Percentiles rank a stretch among this genome's conserved stretches.
Evolutionary conservation across 2,888 invertebrate species (phyloP).

Genomic region (Philaethria dido): DNA sequence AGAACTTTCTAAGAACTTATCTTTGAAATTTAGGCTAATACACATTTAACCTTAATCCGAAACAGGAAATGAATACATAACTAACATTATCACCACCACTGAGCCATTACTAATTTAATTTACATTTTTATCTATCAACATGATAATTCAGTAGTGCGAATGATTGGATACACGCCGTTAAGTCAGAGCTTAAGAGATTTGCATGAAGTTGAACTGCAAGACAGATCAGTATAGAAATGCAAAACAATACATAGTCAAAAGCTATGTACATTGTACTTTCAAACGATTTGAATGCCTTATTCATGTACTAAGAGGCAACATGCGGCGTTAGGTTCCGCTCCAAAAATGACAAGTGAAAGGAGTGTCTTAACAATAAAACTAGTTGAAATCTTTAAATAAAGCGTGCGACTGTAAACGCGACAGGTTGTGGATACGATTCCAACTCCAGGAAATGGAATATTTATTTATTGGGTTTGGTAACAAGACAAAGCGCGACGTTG

Average conservation of each 20-base stretch:
- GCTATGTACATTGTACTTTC: not conserved
- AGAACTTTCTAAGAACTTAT: not conserved
- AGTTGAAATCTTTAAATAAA: too few relatives aligned
- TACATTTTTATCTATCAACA: conserved; percentile 25
- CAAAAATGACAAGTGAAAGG: too few relatives aligned
- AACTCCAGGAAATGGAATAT: too few relatives aligned
- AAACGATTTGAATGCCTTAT: not conserved
- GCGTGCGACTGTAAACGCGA: too few relatives aligned
- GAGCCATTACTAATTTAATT: conserved; percentile 13
- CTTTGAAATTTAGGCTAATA: not conserved
- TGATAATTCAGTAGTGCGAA: conserved; percentile 21
- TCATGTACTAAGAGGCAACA: too few relatives aligned
- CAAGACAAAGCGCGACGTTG: too few relatives aligned
- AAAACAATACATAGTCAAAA: not conserved
- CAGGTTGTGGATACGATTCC: too few relatives aligned
- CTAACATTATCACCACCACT: not conserved
- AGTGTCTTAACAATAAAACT: too few relatives aligned
- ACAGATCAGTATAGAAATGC: conserved; percentile 4
- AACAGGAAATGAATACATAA: not conserved
- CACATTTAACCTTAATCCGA: not conserved
- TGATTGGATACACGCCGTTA: conserved; percentile 16
- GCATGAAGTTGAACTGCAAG: conserved; percentile 19
- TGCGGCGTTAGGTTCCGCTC: not conserved
- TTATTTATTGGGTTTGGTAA: too few relatives aligned
- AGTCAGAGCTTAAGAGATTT: conserved; percentile 25